These are phyloP conservation scores for Pseudochirops corinnae DNA, from an alignment of 2,797 vertebrate genomes.

Conservation along the genomic window DNA sequence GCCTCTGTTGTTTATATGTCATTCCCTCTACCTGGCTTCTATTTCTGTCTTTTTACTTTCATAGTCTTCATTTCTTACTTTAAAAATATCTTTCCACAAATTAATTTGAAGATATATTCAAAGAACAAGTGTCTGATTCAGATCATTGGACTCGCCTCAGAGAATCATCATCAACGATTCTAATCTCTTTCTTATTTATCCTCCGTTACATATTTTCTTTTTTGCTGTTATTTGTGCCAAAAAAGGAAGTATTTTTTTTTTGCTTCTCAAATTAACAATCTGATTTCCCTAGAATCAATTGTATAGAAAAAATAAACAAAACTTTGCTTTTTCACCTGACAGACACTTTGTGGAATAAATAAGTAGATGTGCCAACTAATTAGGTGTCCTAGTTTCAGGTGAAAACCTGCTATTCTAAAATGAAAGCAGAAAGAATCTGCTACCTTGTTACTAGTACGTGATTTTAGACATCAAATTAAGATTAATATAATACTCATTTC, in stretches of 20 bases:
- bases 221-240: not conserved
- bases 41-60: not conserved
- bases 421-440: not conserved
- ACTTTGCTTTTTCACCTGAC: not conserved
- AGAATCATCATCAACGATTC: not conserved
- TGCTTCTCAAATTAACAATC: not conserved
- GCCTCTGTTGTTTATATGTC: not conserved
- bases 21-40: not conserved
- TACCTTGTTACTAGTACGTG: not conserved
- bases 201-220: not conserved
- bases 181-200: not conserved
- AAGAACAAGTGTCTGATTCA: not conserved
- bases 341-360: not conserved
- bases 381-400: not conserved
- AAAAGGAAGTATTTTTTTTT: not conserved
- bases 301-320: not conserved
- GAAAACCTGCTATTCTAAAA: not conserved
- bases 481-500: not conserved
- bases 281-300: not conserved
- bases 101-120: not conserved
- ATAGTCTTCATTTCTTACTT: not conserved
- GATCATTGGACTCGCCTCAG: not conserved
- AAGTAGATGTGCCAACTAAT: not conserved
- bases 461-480: not conserved
- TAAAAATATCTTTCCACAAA: not conserved